Evolutionary conservation across 2,113 vertebrate genomes (phyloP).

Genomic region (Mesocricetus auratus): DNA sequence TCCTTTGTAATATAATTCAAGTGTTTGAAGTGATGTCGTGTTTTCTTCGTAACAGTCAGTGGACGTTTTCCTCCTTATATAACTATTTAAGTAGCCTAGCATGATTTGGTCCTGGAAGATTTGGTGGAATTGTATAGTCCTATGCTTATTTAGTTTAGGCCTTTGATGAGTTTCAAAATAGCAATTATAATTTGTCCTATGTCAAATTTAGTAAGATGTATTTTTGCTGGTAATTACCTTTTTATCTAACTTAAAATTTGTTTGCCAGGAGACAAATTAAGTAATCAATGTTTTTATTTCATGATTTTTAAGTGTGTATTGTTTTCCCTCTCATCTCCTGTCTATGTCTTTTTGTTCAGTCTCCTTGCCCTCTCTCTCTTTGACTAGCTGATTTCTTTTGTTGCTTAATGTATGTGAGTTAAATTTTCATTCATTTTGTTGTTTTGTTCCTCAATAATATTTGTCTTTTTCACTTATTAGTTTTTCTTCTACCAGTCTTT

Average conservation of each 20-base stretch:
- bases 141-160: background rate
- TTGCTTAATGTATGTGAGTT: background rate
- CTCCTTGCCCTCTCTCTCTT: background rate
- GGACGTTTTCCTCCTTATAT: background rate
- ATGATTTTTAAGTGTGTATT: background rate
- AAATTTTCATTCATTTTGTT: background rate
- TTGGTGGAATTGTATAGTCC: background rate
- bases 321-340: background rate
- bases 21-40: background rate
- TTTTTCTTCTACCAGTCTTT: background rate
- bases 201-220: background rate
- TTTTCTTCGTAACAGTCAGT: background rate
- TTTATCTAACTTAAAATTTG: background rate
- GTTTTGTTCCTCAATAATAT: background rate
- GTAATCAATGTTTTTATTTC: background rate
- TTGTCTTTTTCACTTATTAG: background rate
- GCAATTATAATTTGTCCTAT: background rate
- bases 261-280: background rate
- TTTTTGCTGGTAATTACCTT: background rate
- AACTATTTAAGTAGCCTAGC: background rate
- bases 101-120: background rate
- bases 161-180: background rate
- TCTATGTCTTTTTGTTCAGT: background rate
- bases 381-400: background rate
- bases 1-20: background rate